Evolutionary conservation across 2,797 vertebrate genomes (phyloP), one percentile per base, ranked within the genome.

Genomic region (Molossus molossus): DNA sequence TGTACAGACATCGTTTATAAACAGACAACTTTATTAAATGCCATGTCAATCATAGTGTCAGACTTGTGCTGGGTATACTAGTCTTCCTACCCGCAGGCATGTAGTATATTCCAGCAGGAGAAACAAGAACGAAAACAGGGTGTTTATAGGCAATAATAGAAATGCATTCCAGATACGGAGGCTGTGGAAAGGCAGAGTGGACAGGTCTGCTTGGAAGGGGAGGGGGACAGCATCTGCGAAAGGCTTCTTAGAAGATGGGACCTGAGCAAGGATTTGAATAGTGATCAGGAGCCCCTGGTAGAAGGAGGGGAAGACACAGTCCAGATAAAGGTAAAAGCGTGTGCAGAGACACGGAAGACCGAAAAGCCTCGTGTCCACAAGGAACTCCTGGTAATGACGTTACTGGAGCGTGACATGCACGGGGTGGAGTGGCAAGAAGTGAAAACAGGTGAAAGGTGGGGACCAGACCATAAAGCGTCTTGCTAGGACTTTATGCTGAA

Each of bases 321-420:
- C 40, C 40, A 45, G 18, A 86, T 0, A 48, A 8, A 62, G 25
- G 48, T 70, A 29, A 69, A 83, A 48, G 10, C 4, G 1, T 14
- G 9, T 27, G 3, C 15, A 14, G 23, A 33, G 6, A 17, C 21
- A 1, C 1, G 33, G 21, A 1, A 7, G 21, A 53, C 1, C 7
- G 8, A 77, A 55, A 45, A 88, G 60, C 5, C 65, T 77, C 27
- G 4, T 13, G 17, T 57, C 55, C 45, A 11, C 18, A 27, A 20
- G 62, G 27, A 76, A 23, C 45, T 76, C 57, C 17, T 13, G 18
- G 9, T 60, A 3, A 14, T n/a, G 48, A 14, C 13, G 2, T 62
- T 70, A 2, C 21, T 48, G 48, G 14, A 57, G n/a, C 29, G 18
- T 75, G 82, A 86, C 27, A 79, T 17, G 4, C 48, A 62, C 67